Conservation (phyloP, 2,888 invertebrate genomes). For the Schizaphis graminum region DNA sequence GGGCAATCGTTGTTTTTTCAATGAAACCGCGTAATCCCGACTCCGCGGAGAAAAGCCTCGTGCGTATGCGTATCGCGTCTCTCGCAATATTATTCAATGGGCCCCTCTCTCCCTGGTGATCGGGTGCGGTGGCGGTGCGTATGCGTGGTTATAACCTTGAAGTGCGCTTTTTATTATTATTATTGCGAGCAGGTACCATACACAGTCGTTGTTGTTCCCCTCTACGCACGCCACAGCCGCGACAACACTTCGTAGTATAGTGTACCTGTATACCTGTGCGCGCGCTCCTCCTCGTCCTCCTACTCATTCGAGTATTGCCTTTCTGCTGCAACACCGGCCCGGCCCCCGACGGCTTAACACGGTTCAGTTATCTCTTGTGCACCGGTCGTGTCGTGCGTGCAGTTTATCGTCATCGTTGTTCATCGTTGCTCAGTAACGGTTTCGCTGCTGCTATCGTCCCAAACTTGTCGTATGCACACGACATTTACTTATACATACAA, state of each 20-base stretch:
- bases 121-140: conserved; percentile 28
- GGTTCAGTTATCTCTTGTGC: conserved; percentile 64
- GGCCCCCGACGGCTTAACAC: conserved; percentile 49
- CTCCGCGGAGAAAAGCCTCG: neutral
- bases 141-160: conserved; percentile 54
- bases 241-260: conserved; percentile 8
- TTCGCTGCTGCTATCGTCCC: neutral
- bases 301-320: conserved; percentile 62
- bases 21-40: conserved; percentile 25
- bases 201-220: neutral
- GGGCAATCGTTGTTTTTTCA: conserved; percentile 34
- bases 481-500: neutral
- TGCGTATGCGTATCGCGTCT: neutral
- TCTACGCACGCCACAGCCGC: neutral
- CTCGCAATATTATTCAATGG: conserved; percentile 54
- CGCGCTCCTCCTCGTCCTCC: conserved; percentile 63
- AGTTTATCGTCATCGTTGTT: conserved; percentile 6
- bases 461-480: neutral
- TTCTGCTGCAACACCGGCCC: conserved; percentile 44
- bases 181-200: conserved; percentile 41
- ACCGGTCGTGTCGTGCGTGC: conserved; percentile 46
- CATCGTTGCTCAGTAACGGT: neutral
- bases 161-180: conserved; percentile 48
- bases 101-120: neutral
- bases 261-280: conserved; percentile 25